Percentiles rank a stretch among this genome's conserved stretches.
Evolutionary conservation across 1,140 invertebrate species (phyloP).

Genomic region (Formica selysi): DNA sequence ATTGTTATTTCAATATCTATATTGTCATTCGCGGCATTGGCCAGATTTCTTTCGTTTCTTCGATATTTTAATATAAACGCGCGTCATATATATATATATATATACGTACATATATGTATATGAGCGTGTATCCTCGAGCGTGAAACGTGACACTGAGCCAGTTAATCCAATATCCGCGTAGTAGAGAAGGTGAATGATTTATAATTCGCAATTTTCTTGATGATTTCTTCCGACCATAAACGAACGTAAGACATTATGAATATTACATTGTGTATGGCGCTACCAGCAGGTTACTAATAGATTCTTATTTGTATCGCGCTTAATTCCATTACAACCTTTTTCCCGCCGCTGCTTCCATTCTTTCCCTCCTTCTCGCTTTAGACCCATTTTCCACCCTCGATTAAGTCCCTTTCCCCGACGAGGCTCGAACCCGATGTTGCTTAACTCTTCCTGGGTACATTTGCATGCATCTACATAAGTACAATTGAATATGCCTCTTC

Average conservation of each 20-base stretch:
- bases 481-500: slow-evolving; percentile 69
- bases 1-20: background rate
- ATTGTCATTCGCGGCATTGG: background rate
- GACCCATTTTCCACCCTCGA: background rate
- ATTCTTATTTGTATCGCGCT: slow-evolving; percentile 77
- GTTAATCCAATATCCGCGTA: slow-evolving; percentile 19
- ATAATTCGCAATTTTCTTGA: slow-evolving; percentile 79
- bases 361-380: too few relatives aligned
- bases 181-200: slow-evolving; percentile 56
- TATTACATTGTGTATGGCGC: slow-evolving; percentile 80
- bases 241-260: slow-evolving; percentile 77
- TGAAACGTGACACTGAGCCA: background rate
- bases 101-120: background rate
- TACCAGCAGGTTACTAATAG: slow-evolving; percentile 65
- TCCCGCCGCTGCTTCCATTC: background rate
- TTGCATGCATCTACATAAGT: slow-evolving; percentile 79
- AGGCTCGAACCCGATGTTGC: slow-evolving; percentile 16
- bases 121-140: background rate
- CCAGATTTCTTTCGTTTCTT: background rate
- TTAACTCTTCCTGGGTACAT: slow-evolving; percentile 70
- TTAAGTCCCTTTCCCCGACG: slow-evolving; percentile 5
- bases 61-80: background rate
- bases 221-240: slow-evolving; percentile 76
- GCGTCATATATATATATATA: background rate
- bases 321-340: slow-evolving; percentile 78